These are phyloP conservation scores for Sitta europaea DNA, from an alignment of 2,113 vertebrate genomes.

Conservation along the genomic window DNA sequence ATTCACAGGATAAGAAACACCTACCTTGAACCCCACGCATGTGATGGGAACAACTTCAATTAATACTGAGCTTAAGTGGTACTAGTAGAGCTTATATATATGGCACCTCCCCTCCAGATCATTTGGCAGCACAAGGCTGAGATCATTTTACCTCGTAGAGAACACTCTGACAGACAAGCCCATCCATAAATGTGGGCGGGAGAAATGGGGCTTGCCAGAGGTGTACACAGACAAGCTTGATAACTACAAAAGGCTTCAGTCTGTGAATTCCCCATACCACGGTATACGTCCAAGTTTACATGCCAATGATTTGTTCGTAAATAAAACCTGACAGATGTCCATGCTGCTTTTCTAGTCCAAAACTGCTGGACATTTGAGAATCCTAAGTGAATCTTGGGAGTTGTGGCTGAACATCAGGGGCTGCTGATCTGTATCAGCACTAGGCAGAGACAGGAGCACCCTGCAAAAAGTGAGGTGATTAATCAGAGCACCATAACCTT, in stretches of 20 bases:
- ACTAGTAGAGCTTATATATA: neutral
- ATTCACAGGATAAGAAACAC: neutral
- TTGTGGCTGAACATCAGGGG: neutral
- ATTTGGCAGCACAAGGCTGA: neutral
- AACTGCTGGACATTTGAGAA: neutral
- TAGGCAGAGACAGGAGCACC: neutral
- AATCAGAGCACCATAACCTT: neutral
- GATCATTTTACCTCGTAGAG: neutral
- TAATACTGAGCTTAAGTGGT: neutral
- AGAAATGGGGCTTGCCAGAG: neutral
- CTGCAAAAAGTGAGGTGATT: neutral
- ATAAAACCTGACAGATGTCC: neutral
- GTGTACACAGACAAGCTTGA: neutral
- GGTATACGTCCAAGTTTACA: neutral
- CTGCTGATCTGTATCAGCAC: neutral
- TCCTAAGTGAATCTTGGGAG: neutral
- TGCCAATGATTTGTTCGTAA: neutral
- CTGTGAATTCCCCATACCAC: neutral
- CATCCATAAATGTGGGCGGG: neutral
- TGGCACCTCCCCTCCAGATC: accelerated
- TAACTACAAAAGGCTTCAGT: neutral
- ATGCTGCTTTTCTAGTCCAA: neutral
- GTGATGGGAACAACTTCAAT: neutral
- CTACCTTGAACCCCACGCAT: neutral
- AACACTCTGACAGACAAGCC: neutral